Evolutionary conservation across 2,797 vertebrate species (phyloP).

Genomic region (Cyclopterus lumpus): DNA sequence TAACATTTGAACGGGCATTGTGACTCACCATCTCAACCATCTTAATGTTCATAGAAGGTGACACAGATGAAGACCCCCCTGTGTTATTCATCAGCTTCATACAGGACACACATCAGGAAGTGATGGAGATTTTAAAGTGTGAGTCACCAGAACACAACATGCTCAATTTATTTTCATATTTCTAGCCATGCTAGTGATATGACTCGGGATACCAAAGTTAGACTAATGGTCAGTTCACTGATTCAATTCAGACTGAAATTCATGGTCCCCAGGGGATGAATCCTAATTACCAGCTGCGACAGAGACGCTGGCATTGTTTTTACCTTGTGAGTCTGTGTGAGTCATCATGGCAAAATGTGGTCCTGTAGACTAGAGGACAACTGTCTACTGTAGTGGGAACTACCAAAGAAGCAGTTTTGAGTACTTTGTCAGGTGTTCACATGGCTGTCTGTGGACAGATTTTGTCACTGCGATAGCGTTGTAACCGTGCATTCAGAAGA

Average conservation of each 20-base stretch:
- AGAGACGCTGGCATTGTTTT: background rate
- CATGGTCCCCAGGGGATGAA: background rate
- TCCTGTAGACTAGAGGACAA: background rate
- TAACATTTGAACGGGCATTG: slow-evolving; percentile 50
- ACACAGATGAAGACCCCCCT: slow-evolving; percentile 18
- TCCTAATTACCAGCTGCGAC: background rate
- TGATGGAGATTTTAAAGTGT: background rate
- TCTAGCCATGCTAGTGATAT: background rate
- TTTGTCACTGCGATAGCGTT: background rate
- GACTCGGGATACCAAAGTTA: background rate
- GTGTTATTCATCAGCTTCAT: slow-evolving; percentile 24
- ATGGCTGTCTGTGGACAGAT: background rate
- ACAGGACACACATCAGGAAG: slow-evolving; percentile 72
- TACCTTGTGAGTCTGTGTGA: background rate
- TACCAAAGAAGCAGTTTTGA: background rate
- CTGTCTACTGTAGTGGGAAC: background rate
- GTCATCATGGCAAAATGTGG: background rate
- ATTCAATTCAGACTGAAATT: background rate
- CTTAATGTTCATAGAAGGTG: slow-evolving; percentile 64
- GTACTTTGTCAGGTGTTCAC: too few relatives aligned
- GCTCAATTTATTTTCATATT: background rate
- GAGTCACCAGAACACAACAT: slow-evolving; percentile 9
- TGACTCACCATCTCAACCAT: slow-evolving; percentile 71
- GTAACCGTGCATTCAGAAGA: background rate
- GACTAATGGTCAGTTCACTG: background rate